phyloP scores from a whole-genome alignment of 2,888 invertebrate genomes.

The Elmis aenea region DNA sequence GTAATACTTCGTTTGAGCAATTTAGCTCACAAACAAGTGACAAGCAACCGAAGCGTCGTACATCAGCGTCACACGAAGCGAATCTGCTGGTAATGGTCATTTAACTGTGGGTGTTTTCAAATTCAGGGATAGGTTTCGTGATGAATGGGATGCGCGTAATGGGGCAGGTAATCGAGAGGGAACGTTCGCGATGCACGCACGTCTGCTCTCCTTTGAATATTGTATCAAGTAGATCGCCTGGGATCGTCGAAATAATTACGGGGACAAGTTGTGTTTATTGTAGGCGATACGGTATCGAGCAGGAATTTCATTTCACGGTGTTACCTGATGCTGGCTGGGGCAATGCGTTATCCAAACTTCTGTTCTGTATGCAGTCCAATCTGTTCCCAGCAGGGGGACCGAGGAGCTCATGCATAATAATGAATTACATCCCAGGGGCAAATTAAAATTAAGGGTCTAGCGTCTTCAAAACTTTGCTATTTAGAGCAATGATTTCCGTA shows the following conservation, averaged over 20 bases:
- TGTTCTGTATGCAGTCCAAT: slow-evolving; percentile 46
- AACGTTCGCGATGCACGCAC: slow-evolving; percentile 13
- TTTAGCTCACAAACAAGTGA: slow-evolving; percentile 6
- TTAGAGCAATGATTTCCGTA: slow-evolving; percentile 49
- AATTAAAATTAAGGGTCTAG: slow-evolving; percentile 50
- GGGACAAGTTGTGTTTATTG: slow-evolving; percentile 17
- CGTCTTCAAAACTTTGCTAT: slow-evolving; percentile 49
- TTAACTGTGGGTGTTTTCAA: slow-evolving; percentile 23
- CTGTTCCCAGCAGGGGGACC: slow-evolving; percentile 41
- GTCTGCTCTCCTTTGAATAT: slow-evolving; percentile 23
- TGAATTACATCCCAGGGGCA: slow-evolving; percentile 50
- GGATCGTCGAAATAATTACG: slow-evolving; percentile 25
- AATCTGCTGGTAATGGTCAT: slow-evolving; percentile 20
- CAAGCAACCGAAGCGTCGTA: slow-evolving; percentile 12
- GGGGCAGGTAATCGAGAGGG: slow-evolving; percentile 23
- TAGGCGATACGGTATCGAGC: slow-evolving; percentile 22
- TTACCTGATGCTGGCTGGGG: slow-evolving; percentile 24
- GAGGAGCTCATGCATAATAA: slow-evolving; percentile 50
- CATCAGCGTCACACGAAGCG: slow-evolving; percentile 9
- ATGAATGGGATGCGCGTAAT: slow-evolving; percentile 22
- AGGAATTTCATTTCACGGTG: slow-evolving; percentile 38
- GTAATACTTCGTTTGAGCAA: too few species aligned
- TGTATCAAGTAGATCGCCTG: slow-evolving; percentile 20
- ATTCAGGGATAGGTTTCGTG: slow-evolving; percentile 19
- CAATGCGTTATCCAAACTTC: slow-evolving; percentile 43